These are phyloP conservation scores for Philaethria dido DNA, from an alignment of 2,888 invertebrate genomes.

Conservation along the genomic window DNA sequence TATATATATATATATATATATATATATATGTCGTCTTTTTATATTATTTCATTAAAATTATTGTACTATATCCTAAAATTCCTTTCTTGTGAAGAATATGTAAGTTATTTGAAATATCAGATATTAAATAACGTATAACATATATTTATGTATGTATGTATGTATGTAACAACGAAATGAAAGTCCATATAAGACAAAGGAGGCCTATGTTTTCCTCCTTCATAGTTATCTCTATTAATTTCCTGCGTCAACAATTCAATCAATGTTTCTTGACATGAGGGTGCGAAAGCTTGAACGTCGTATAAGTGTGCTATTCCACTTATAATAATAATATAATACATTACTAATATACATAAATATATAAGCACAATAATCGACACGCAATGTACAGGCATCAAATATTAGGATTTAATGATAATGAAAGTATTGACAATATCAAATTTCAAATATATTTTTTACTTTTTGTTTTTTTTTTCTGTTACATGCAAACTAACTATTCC, in stretches of 20 bases:
- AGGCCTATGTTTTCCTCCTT: conserved; percentile 41
- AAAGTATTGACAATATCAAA: too few relatives aligned
- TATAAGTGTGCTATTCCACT: conserved; percentile 27
- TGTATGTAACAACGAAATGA: conserved; percentile 47
- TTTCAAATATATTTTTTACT: too few relatives aligned
- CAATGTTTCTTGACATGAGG: conserved; percentile 47
- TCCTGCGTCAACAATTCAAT: conserved; percentile 63
- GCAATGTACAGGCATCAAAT: background rate
- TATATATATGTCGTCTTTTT: too few relatives aligned
- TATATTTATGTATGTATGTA: background rate
- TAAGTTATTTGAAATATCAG: too few relatives aligned
- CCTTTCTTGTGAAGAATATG: too few relatives aligned
- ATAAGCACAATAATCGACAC: background rate
- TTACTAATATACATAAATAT: background rate
- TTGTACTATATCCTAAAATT: too few relatives aligned
- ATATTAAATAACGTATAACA: conserved; percentile 42
- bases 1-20: too few relatives aligned
- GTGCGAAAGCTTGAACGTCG: conserved; percentile 31
- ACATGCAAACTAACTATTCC: background rate
- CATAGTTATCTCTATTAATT: conserved; percentile 69
- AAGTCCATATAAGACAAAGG: conserved; percentile 46
- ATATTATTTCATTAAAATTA: too few relatives aligned
- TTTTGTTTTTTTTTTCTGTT: background rate
- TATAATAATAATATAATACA: background rate
- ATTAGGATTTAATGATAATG: too few relatives aligned